phyloP scores from a whole-genome alignment of 2,797 vertebrate genomes.

The Choloepus didactylus region DNA sequence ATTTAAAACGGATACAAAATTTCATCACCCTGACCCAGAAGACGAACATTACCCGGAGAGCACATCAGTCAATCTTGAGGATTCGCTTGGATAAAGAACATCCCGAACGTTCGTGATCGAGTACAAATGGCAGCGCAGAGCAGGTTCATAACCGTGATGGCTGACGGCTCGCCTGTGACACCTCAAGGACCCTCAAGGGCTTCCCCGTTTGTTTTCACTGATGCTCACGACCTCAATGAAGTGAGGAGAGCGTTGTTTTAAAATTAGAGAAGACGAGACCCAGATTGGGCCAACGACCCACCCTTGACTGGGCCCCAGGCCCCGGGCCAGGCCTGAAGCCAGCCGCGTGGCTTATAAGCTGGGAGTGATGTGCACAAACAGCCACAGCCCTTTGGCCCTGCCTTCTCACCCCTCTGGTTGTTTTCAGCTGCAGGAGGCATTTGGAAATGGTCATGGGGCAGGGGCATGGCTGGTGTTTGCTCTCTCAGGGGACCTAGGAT shows the following conservation, averaged over 20 bases:
- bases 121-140: neutral
- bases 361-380: accelerated
- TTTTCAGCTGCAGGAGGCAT: neutral
- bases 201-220: accelerated
- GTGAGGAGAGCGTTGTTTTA: neutral
- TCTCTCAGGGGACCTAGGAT: neutral
- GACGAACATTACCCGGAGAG: accelerated
- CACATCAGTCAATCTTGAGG: neutral
- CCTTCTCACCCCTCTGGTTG: neutral
- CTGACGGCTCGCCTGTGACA: neutral
- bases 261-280: neutral
- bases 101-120: accelerated
- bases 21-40: neutral
- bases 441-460: neutral
- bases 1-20: neutral
- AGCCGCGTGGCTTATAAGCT: accelerated
- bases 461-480: neutral
- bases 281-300: neutral
- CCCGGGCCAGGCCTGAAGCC: neutral
- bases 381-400: neutral
- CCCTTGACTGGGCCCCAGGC: neutral
- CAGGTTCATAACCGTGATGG: accelerated
- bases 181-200: neutral
- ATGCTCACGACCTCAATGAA: neutral
- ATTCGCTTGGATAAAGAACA: accelerated